Evolutionary conservation across 2,113 vertebrate genomes (phyloP), one percentile per base, ranked within the genome.

Genomic region (Triplophysa tibetana): DNA sequence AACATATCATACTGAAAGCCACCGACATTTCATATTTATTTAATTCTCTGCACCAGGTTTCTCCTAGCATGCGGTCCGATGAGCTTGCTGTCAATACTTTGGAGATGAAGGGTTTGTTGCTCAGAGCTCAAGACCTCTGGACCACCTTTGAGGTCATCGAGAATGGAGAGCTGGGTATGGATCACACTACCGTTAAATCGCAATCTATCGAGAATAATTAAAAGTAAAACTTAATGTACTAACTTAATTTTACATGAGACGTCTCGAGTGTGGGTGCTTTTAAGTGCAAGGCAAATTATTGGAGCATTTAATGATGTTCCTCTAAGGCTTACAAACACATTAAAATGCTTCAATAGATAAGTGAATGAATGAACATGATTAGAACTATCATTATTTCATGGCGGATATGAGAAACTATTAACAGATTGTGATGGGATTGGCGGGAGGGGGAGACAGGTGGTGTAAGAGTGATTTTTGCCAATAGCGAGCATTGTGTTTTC

Each of bases 71-170:
- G 93, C 90, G 93, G 81, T 91, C 97, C 14, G 89, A 91, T 48
- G 95, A 99, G 88, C 91, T 99, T 52, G 95, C 91, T 68, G 93
- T 90, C 79, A 91, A 91, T 3, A 90, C 95, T 64, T 87, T 98
- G 87, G 94, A 89, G 72, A 94, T 95, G 91, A 96, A 90, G 91
- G 96, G 93, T 58, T 85, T 95, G 61, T 60, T 87, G 80, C 85
- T 91, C 19, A 68, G 76, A 1, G 88, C 90, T 41, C 92, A 91
- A 2, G 94, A 95, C 83, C 70, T 90, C 52, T 99, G 98, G 98
- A 92, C 94, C 79, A 91, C 91, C 24, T 98, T 96, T 91, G 97
- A 98, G 93, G 96, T 96, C 58, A 95, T 98, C 76, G 97, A 98
- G 89, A 96, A 97, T 72, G 98, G 95, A 92, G 97, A 99, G 81